These are phyloP conservation scores for Lepas anatifera DNA, from an alignment of 2,888 invertebrate species.

Conservation along the genomic window DNA sequence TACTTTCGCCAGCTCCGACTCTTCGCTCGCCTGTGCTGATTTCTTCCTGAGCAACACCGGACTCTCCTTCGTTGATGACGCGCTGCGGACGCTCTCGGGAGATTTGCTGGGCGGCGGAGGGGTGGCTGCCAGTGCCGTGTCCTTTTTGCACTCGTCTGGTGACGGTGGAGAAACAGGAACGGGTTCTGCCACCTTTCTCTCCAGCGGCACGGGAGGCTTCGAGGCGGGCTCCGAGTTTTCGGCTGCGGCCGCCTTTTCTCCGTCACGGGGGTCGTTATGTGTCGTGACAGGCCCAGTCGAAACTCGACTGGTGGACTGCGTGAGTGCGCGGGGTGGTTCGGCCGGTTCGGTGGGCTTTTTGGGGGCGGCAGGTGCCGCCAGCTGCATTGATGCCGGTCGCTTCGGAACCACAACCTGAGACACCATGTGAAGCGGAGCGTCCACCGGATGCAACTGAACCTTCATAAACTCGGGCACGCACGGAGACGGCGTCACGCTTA, in stretches of 20 bases:
- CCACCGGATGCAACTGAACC: slow-evolving; percentile 57
- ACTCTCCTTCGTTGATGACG: too few species aligned
- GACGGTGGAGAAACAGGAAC: too few species aligned
- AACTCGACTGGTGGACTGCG: too few species aligned
- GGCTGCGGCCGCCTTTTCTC: background rate
- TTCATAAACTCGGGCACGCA: slow-evolving; percentile 54
- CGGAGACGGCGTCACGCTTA: too few species aligned
- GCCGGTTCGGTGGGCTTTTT: background rate
- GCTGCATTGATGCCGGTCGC: background rate
- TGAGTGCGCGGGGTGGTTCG: too few species aligned
- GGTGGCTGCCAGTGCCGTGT: background rate
- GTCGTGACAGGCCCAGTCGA: too few species aligned
- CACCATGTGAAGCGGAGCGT: slow-evolving; percentile 49
- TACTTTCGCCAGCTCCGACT: slow-evolving; percentile 68
- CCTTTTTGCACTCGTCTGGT: too few species aligned
- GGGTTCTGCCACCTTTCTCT: too few species aligned
- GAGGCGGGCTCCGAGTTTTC: background rate
- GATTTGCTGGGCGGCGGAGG: background rate
- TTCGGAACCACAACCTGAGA: slow-evolving; percentile 7
- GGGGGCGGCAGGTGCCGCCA: background rate
- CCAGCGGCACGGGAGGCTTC: background rate
- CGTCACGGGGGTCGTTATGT: too few species aligned
- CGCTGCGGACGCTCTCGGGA: too few species aligned
- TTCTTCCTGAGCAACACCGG: background rate
- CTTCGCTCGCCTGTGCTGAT: slow-evolving; percentile 35